Conservation (phyloP, 1,140 invertebrate species). For the Magallana gigas region DNA sequence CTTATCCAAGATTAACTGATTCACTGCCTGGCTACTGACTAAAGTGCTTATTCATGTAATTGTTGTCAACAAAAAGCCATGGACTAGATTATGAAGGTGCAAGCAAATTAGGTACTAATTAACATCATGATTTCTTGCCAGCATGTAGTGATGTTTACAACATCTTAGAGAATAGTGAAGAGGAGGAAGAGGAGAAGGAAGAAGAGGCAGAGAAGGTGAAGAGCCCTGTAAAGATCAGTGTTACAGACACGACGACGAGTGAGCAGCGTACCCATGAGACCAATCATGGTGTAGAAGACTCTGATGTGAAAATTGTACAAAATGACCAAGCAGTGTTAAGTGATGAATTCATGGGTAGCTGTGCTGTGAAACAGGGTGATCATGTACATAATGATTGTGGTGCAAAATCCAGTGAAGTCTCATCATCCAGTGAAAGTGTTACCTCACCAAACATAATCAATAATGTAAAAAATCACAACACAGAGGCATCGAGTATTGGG, state of each 20-base stretch:
- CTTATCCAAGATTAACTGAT: too few species aligned
- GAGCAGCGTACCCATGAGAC: not conserved
- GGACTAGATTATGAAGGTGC: too few species aligned
- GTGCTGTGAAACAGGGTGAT: not conserved
- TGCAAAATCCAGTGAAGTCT: not conserved
- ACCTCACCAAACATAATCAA: constrained; percentile 6
- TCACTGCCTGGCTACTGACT: too few species aligned
- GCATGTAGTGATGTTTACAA: constrained; percentile 58
- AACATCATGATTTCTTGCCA: not conserved
- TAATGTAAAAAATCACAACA: not conserved
- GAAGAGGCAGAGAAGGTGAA: not conserved
- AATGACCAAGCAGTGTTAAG: not conserved
- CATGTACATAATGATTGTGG: not conserved
- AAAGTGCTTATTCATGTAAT: too few species aligned
- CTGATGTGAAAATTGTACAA: not conserved
- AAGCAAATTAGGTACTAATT: too few species aligned
- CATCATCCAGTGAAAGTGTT: not conserved
- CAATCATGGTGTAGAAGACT: not conserved
- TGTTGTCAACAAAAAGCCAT: too few species aligned
- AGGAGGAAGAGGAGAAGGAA: constrained; percentile 33
- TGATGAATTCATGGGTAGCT: not conserved
- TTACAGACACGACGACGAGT: not conserved
- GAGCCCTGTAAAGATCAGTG: not conserved
- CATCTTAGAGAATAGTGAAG: constrained; percentile 49
- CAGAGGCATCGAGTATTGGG: too few species aligned